These are phyloP conservation scores for Halcyon leucocephala DNA, from an alignment of 2,797 vertebrate species.

Conservation along the genomic window DNA sequence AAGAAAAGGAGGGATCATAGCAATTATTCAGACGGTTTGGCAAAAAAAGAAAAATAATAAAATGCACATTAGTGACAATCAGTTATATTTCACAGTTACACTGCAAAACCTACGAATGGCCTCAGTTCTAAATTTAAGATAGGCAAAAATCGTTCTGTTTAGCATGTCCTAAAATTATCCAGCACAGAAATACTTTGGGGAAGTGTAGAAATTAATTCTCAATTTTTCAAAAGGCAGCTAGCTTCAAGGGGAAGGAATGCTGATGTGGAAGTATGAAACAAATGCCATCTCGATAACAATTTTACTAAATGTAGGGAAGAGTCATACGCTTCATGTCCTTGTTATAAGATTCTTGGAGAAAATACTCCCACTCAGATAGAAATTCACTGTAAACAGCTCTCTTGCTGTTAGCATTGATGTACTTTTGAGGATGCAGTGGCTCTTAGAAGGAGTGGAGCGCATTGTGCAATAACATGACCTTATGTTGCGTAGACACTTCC, in stretches of 20 bases:
- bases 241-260: slow-evolving; percentile 42
- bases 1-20: not conserved
- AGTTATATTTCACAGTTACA: slow-evolving; percentile 36
- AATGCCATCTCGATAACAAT: not conserved
- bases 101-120: slow-evolving; percentile 19
- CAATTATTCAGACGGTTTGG: not conserved
- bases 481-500: slow-evolving; percentile 57
- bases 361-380: slow-evolving; percentile 64
- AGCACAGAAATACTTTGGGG: slow-evolving; percentile 43
- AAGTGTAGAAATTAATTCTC: slow-evolving; percentile 62
- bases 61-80: not conserved
- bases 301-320: slow-evolving; percentile 6
- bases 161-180: slow-evolving; percentile 53
- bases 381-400: slow-evolving; percentile 59
- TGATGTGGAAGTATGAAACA: slow-evolving; percentile 43
- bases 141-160: slow-evolving; percentile 48
- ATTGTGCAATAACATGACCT: slow-evolving; percentile 52
- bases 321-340: slow-evolving; percentile 18
- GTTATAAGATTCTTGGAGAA: slow-evolving; percentile 53
- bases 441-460: slow-evolving; percentile 59
- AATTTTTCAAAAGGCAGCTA: slow-evolving; percentile 40
- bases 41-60: not conserved
- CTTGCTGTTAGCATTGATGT: slow-evolving; percentile 39
- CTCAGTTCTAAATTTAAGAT: slow-evolving; percentile 54
- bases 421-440: slow-evolving; percentile 63